These are phyloP conservation scores for Crossocerus cetratus DNA, from an alignment of 2,888 invertebrate species.

Conservation along the genomic window DNA sequence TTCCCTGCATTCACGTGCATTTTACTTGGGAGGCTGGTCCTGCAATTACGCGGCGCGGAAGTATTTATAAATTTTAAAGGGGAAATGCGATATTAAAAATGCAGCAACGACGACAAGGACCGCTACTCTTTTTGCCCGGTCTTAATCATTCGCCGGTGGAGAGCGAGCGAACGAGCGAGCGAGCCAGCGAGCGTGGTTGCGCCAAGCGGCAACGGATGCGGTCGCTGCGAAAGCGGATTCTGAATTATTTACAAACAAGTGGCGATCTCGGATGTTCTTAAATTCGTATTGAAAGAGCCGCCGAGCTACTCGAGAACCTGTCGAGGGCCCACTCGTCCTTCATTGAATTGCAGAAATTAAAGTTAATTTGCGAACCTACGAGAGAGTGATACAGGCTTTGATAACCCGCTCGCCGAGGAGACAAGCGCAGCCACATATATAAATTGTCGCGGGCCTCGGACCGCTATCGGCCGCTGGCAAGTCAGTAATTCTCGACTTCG, in stretches of 20 bases:
- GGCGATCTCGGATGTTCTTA: conserved; percentile 49
- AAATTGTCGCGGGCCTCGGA: too few relatives aligned
- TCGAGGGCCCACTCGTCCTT: conserved; percentile 24
- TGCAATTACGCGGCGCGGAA: conserved; percentile 53
- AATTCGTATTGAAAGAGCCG: conserved; percentile 34
- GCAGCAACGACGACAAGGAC: conserved; percentile 46
- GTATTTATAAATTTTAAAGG: conserved; percentile 57
- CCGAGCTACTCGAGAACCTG: conserved; percentile 34
- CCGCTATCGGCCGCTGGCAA: too few relatives aligned
- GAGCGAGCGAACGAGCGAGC: neutral
- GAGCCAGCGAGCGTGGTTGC: neutral
- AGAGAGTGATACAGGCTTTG: conserved; percentile 32
- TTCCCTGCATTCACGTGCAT: conserved; percentile 64
- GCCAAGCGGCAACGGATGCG: conserved; percentile 20
- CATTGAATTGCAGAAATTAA: conserved; percentile 47
- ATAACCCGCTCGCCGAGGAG: conserved; percentile 19
- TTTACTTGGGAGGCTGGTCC: conserved; percentile 49
- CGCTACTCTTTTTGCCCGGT: conserved; percentile 9
- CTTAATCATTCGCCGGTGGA: neutral
- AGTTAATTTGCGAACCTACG: conserved; percentile 36
- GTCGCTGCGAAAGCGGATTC: conserved; percentile 20
- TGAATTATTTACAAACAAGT: conserved; percentile 57
- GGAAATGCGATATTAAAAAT: conserved; percentile 58
- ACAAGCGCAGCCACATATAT: too few relatives aligned
- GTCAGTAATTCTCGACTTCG: too few relatives aligned